Conservation (phyloP, 2,888 invertebrate species). For the Hylaea fasciaria region DNA sequence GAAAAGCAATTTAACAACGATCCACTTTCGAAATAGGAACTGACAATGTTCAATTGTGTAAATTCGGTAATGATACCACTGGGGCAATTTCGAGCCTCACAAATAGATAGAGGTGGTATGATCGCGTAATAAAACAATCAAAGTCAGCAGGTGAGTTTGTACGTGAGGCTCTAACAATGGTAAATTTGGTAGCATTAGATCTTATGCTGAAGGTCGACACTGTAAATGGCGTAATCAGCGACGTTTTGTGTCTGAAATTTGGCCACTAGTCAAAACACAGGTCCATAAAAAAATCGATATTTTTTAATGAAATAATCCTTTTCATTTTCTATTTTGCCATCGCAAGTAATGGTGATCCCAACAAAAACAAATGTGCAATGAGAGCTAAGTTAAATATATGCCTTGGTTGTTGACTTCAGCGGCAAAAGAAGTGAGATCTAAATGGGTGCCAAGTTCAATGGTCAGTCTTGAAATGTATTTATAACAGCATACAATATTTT, state of each 20-base stretch:
- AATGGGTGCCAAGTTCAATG: no score
- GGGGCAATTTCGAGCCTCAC: slow-evolving; percentile 56
- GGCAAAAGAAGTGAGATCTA: no score
- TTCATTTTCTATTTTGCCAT: no score
- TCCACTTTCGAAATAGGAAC: slow-evolving; percentile 74
- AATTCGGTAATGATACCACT: slow-evolving; percentile 70
- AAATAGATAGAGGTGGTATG: slow-evolving; percentile 49
- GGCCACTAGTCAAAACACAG: no score
- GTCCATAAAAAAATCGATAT: no score
- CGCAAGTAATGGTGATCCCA: no score
- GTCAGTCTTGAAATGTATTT: no score
- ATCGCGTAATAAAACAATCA: slow-evolving; percentile 49
- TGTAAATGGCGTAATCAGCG: slow-evolving; percentile 19
- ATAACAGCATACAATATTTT: no score
- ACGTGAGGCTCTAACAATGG: slow-evolving; percentile 36
- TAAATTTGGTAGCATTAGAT: slow-evolving; percentile 25
- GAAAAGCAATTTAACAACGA: slow-evolving; percentile 77
- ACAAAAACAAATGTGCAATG: no score
- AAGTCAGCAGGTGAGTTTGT: slow-evolving; percentile 48
- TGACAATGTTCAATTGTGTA: slow-evolving; percentile 77
- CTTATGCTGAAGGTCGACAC: slow-evolving; percentile 29
- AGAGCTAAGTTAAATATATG: no score
- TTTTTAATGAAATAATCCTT: no score
- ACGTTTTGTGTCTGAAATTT: neutral
- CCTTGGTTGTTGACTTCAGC: no score